These are phyloP conservation scores for Xylocampa areola DNA, from an alignment of 2,888 invertebrate species.

Conservation along the genomic window DNA sequence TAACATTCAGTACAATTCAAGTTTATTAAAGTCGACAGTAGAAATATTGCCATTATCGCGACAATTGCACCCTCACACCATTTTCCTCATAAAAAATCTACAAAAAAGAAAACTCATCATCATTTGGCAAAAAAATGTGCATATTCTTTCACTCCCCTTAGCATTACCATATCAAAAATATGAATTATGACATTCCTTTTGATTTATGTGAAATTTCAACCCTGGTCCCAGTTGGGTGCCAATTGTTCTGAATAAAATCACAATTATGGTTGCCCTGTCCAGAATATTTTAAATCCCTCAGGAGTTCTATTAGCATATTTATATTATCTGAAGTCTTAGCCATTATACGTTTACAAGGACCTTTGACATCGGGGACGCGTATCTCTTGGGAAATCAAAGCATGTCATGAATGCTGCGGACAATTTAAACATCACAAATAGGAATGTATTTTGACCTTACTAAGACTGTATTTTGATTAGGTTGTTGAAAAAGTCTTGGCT, in stretches of 20 bases:
- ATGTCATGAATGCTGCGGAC: conserved; percentile 34
- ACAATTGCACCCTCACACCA: background rate
- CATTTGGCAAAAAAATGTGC: background rate
- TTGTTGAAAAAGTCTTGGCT: conserved; percentile 10
- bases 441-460: conserved; percentile 21
- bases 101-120: background rate
- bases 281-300: conserved; percentile 20
- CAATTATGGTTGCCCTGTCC: conserved; percentile 16
- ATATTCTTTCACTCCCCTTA: conserved; percentile 9
- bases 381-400: conserved; percentile 53
- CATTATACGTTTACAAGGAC: conserved; percentile 42
- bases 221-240: conserved; percentile 21
- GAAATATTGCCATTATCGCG: background rate
- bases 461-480: conserved; percentile 6
- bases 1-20: background rate
- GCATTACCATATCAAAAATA: conserved; percentile 13
- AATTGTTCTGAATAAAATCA: conserved; percentile 20
- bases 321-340: conserved; percentile 25
- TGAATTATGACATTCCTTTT: conserved; percentile 11
- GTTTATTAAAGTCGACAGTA: background rate
- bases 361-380: conserved; percentile 29
- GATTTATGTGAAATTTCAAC: conserved; percentile 13
- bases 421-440: conserved; percentile 45
- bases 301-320: conserved; percentile 44
- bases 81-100: background rate